Evolutionary conservation across 2,797 vertebrate species (phyloP), one percentile per base, ranked within the genome.

Genomic region (Sylvilagus floridanus): DNA sequence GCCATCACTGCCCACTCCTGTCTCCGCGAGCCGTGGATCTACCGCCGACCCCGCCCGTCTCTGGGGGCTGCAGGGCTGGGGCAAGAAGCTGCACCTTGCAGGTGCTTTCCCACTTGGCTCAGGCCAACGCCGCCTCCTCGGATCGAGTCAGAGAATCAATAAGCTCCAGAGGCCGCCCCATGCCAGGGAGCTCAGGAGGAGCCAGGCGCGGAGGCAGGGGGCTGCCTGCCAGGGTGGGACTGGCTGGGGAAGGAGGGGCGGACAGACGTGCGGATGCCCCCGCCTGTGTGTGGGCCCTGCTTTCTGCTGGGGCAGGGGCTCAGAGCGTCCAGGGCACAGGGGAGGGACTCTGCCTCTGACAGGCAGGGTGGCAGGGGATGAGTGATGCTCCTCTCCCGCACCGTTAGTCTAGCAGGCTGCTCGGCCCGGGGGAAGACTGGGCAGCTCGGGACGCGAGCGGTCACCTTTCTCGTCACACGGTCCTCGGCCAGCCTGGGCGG

Each of bases 381-480:
- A 94, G 42, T 2, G 92, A 73, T 30, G 32, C 4, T 2, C 62
- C 11, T 47, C 37, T 12, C 21, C 26, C 1, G n/a, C 90, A 28
- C 93, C 91, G 72, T 94, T 92, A 85, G 94, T 93, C 93, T 77
- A 50, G 35, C 95, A 54, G 83, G 85, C 69, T 14, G 66, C 75
- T 37, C 8, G 0, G 84, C 95, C 81, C 35, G 19, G 22, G 66
- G 95, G 73, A 47, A 73, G 65, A 42, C 0, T 4, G 37, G 79
- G 68, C 57, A 11, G 42, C 87, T 79, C 2, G 0, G 72, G 83
- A 93, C 9, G 2, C 10, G 90, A 32, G 22, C 60, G 88, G 94
- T 96, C 95, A 96, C 95, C 89, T 92, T 95, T 93, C 82, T 91
- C 52, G 4, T 88, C 92, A 73, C 88, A 22, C 63, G 37, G 24